phyloP scores from a whole-genome alignment of 2,113 vertebrate species.

The Amblyopsis rosae region DNA sequence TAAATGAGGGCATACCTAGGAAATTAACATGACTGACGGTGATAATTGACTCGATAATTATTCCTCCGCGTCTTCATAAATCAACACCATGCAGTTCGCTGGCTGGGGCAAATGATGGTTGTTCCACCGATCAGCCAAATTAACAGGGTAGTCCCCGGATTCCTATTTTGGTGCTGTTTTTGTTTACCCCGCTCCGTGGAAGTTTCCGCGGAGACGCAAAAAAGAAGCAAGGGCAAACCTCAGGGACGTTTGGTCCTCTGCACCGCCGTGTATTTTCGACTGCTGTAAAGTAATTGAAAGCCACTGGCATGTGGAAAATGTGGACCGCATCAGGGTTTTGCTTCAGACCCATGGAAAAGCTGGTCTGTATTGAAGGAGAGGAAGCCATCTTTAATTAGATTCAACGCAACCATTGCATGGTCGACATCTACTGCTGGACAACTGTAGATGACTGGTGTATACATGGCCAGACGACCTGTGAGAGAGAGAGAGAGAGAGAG shows the following conservation, averaged over 20 bases:
- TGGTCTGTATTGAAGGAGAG: slow-evolving; percentile 63
- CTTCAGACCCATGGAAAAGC: slow-evolving; percentile 56
- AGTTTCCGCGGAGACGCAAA: slow-evolving; percentile 47
- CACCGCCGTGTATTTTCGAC: slow-evolving; percentile 48
- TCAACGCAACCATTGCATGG: slow-evolving; percentile 46
- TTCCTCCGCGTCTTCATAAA: slow-evolving; percentile 59
- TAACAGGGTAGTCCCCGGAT: slow-evolving; percentile 40
- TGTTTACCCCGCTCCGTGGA: slow-evolving; percentile 47
- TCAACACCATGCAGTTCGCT: slow-evolving; percentile 30
- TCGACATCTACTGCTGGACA: slow-evolving; percentile 49
- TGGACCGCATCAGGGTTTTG: slow-evolving; percentile 52
- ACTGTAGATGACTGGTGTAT: slow-evolving; percentile 58
- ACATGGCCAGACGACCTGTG: slow-evolving; percentile 22
- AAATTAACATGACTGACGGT: slow-evolving; percentile 60
- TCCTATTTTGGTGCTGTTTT: slow-evolving; percentile 39
- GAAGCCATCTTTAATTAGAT: slow-evolving; percentile 66
- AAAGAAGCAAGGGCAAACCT: slow-evolving; percentile 52
- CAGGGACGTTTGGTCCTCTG: slow-evolving; percentile 51
- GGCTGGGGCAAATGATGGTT: slow-evolving; percentile 35
- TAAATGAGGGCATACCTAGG: slow-evolving; percentile 61
- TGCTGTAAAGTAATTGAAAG: slow-evolving; percentile 68
- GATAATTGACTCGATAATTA: slow-evolving; percentile 70
- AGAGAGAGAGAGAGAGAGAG: slow-evolving; percentile 2
- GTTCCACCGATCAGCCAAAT: slow-evolving; percentile 14
- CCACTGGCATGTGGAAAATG: slow-evolving; percentile 67